Evolutionary conservation across 2,888 invertebrate species (phyloP).

Genomic region (Lasius fuliginosus): DNA sequence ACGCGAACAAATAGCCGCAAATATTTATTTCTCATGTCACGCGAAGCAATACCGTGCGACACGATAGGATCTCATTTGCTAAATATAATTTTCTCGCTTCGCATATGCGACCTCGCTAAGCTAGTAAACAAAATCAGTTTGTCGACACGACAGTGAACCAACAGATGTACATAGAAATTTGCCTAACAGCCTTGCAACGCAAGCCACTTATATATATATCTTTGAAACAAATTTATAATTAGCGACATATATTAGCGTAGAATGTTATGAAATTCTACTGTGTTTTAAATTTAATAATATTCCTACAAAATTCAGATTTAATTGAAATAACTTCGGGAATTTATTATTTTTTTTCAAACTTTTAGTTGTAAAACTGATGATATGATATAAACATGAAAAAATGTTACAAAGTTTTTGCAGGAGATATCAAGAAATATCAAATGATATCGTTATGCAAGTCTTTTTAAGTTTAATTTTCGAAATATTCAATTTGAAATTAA

Average conservation of each 20-base stretch:
- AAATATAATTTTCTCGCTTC: slow-evolving; percentile 71
- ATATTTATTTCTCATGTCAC: slow-evolving; percentile 68
- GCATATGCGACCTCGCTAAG: slow-evolving; percentile 27
- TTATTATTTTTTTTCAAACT: not conserved
- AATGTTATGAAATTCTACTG: not conserved
- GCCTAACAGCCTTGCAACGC: not conserved
- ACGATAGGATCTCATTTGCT: slow-evolving; percentile 70
- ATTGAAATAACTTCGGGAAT: not conserved
- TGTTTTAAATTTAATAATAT: not conserved
- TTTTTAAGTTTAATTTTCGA: not conserved
- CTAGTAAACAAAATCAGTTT: slow-evolving; percentile 72
- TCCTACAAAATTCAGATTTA: not conserved
- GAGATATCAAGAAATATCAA: not conserved
- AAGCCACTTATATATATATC: not conserved
- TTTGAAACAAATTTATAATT: not conserved
- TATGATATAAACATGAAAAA: not conserved
- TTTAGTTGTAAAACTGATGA: not conserved
- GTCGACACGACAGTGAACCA: slow-evolving; percentile 47
- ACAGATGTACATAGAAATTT: slow-evolving; percentile 42
- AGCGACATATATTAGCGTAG: not conserved
- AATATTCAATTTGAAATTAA: not conserved
- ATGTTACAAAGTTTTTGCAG: not conserved
- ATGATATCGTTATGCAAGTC: not conserved
- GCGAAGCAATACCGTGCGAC: slow-evolving; percentile 65
- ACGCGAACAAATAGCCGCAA: slow-evolving; percentile 62